Conservation (phyloP, 2,113 vertebrate species). For the Salvelinus namaycush region DNA sequence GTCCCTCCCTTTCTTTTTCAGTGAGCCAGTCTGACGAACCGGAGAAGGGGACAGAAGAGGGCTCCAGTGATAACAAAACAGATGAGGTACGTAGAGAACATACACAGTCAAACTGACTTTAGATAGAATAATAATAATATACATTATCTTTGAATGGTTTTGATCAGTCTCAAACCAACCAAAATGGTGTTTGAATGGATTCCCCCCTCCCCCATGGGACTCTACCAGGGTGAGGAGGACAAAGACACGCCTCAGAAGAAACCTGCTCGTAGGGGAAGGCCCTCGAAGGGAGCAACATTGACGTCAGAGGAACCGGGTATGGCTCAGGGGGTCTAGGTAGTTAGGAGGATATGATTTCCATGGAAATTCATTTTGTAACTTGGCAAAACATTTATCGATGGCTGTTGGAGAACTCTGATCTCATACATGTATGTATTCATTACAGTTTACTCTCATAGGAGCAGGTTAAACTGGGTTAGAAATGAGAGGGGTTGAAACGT, state of each 20-base stretch:
- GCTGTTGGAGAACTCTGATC: too few relatives aligned
- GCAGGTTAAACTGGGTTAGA: too few relatives aligned
- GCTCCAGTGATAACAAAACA: slow-evolving; percentile 37
- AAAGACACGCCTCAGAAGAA: slow-evolving; percentile 55
- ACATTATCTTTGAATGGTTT: too few relatives aligned
- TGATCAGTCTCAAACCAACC: not conserved
- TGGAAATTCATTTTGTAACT: too few relatives aligned
- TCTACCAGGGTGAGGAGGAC: slow-evolving; percentile 53
- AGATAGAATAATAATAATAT: not conserved
- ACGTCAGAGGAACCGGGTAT: slow-evolving; percentile 79
- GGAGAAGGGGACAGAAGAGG: slow-evolving; percentile 49
- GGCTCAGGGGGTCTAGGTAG: not conserved
- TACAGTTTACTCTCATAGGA: too few relatives aligned
- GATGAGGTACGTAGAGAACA: slow-evolving; percentile 50
- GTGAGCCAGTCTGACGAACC: slow-evolving; percentile 45
- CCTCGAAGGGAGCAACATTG: slow-evolving; percentile 48
- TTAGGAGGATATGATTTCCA: too few relatives aligned
- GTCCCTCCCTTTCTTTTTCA: slow-evolving; percentile 15
- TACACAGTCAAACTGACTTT: not conserved
- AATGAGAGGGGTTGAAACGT: not conserved
- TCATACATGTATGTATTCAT: too few relatives aligned
- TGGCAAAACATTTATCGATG: too few relatives aligned
- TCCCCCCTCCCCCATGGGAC: not conserved
- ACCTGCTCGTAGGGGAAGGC: slow-evolving; percentile 62
- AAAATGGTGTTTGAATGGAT: not conserved